Conservation (phyloP, 2,113 vertebrate genomes). For the Onychorhynchus coronatus region DNA sequence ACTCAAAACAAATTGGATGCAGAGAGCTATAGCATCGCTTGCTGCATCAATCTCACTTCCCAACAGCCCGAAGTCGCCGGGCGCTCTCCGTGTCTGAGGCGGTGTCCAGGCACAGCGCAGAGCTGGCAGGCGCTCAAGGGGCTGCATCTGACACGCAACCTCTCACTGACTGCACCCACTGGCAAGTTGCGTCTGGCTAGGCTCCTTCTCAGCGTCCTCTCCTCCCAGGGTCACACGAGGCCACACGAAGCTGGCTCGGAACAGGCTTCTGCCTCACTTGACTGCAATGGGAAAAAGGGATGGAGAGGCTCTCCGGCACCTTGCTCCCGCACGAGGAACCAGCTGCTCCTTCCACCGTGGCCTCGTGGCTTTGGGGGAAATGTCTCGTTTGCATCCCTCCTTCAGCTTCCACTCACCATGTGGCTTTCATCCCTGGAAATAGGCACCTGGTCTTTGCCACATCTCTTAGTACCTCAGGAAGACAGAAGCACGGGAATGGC, state of each 20-base stretch:
- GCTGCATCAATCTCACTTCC: not conserved
- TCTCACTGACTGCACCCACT: constrained; percentile 23
- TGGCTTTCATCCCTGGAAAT: not conserved
- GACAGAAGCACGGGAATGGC: not conserved
- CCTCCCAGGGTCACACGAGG: not conserved
- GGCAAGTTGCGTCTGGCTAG: not conserved
- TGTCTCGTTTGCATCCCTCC: not conserved
- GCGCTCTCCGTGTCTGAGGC: not conserved
- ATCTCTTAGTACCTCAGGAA: rapidly evolving
- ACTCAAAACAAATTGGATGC: not conserved
- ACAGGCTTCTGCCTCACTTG: not conserved
- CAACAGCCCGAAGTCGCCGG: not conserved
- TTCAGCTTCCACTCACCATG: not conserved
- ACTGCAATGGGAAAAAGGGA: not conserved
- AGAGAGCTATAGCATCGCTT: not conserved
- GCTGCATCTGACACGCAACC: not conserved
- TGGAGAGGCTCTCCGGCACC: not conserved
- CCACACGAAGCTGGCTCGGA: not conserved
- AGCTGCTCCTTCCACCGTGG: not conserved
- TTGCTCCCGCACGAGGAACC: not conserved
- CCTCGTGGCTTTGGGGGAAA: not conserved
- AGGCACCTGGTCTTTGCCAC: not conserved
- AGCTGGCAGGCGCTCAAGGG: not conserved
- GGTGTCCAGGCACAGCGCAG: not conserved
- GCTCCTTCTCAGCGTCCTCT: not conserved